phyloP scores from a whole-genome alignment of 2,888 invertebrate species.

The Synanthedon myopaeformis region DNA sequence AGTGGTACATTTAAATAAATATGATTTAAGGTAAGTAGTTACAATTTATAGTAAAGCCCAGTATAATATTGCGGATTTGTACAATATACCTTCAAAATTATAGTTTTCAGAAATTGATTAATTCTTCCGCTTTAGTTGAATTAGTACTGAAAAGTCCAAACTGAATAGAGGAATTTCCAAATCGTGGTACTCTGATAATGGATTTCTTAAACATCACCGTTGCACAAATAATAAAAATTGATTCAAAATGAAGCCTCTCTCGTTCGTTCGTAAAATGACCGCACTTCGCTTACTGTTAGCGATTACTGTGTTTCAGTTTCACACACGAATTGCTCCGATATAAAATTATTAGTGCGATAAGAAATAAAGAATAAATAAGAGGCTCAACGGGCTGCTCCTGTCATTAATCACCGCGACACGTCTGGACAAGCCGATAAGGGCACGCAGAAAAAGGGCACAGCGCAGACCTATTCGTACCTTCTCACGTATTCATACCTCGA shows the following conservation, averaged over 20 bases:
- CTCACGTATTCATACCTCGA: background rate
- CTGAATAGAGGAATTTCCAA: too few relatives aligned
- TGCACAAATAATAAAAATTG: background rate
- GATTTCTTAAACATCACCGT: background rate
- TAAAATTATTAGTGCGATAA: background rate
- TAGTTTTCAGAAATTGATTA: too few relatives aligned
- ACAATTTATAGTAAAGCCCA: too few relatives aligned
- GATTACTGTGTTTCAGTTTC: slow-evolving; percentile 5
- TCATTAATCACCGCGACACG: slow-evolving; percentile 1
- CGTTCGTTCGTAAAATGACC: background rate
- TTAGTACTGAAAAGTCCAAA: too few relatives aligned
- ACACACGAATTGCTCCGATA: background rate
- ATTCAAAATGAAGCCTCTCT: background rate
- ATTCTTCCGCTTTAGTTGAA: too few relatives aligned
- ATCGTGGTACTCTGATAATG: too few relatives aligned
- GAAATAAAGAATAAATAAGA: background rate
- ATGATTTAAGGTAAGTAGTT: too few relatives aligned
- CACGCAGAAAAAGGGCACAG: background rate
- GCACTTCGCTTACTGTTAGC: background rate
- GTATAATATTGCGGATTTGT: too few relatives aligned
- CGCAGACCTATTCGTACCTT: background rate
- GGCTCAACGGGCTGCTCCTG: background rate
- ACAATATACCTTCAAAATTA: too few relatives aligned
- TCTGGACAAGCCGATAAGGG: background rate
- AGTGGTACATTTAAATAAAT: too few relatives aligned